Evolutionary conservation across 2,113 vertebrate genomes (phyloP), one percentile per base, ranked within the genome.

Genomic region (Crotalus horridus): DNA sequence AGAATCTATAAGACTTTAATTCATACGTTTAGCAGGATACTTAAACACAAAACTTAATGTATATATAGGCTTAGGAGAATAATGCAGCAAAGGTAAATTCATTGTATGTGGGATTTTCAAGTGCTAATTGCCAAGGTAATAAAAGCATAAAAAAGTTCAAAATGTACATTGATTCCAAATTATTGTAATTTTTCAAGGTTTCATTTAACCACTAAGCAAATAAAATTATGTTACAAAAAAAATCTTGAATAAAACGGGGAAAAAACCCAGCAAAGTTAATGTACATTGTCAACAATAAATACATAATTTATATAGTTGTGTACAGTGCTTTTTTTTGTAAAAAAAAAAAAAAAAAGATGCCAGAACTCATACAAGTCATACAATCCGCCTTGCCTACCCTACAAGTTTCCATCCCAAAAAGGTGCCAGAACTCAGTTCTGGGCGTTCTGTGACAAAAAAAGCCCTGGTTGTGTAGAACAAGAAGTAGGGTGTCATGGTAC

Each of bases 61-160:
- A 64, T 87, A 81, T 87, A 54, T 89, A 90, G 88, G 39, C 69
- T 39, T 53, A 29, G 4, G 81, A 90, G 89, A 90, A 43, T 93
- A 93, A 87, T 64, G 46, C 48, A 87, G 56, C 92, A 87, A 93
- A 93, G 74, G 56, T 90, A 93, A 90, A 93, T 33, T 90, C 81
- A 90, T 87, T 93, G 53, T 58, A 87, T 54, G 56, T 43, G 92
- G 55, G 74, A 93, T 86, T 90, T 93, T 90, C n/a, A 54, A 24
- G 86, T 87, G 26, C 56, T 93, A 86, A 93, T 93, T 93, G 24
- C 46, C 56, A 93, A 26, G 24, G 81, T 58, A 87, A 93, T 93
- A 64, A 93, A 93, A 90, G 59, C 54, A 89, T 59, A 92, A 54
- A 54, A 85, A 21, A 39, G 61, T 90, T 90, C 43, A 85, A 93